These are phyloP conservation scores for Macaria notata DNA, from an alignment of 2,888 invertebrate genomes.

Conservation along the genomic window DNA sequence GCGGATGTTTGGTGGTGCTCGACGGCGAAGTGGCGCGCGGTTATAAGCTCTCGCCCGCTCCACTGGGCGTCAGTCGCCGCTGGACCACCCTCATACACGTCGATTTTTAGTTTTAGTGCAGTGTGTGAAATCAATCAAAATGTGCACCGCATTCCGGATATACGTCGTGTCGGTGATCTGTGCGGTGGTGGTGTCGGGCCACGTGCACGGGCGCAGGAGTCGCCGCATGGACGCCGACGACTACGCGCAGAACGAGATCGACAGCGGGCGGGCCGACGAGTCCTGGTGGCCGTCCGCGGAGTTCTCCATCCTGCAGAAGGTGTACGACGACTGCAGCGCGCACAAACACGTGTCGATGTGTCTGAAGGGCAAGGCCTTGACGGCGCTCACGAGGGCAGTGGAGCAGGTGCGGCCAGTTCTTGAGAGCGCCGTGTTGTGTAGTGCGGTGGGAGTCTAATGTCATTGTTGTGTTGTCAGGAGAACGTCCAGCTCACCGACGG, in stretches of 20 bases:
- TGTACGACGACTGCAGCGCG: conserved; percentile 84
- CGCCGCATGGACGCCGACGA: conserved; percentile 72
- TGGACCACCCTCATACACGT: conserved; percentile 72
- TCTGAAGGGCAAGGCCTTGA: conserved; percentile 83
- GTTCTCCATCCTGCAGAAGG: conserved; percentile 81
- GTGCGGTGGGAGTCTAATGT: conserved; percentile 50
- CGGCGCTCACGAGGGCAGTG: conserved; percentile 81
- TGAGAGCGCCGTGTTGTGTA: conserved; percentile 30
- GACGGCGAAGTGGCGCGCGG: conserved; percentile 73
- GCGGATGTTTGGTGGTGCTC: conserved; percentile 81
- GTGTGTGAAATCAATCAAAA: conserved; percentile 62
- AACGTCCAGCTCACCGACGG: conserved; percentile 84
- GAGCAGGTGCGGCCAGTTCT: conserved; percentile 75
- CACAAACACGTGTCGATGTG: conserved; percentile 83
- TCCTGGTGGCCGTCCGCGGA: conserved; percentile 83
- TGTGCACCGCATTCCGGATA: conserved; percentile 77
- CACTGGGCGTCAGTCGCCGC: conserved; percentile 71
- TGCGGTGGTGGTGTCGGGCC: conserved; percentile 64
- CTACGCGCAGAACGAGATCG: conserved; percentile 72
- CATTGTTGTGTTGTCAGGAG: conserved; percentile 60
- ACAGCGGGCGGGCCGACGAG: conserved; percentile 76
- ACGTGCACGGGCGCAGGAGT: conserved; percentile 73
- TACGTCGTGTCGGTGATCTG: conserved; percentile 70
- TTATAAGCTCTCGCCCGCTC: conserved; percentile 76
- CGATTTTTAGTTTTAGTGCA: conserved; percentile 66